Evolutionary conservation across 2,888 invertebrate species (phyloP), one percentile per base, ranked within the genome.

Genomic region (Yponomeuta malinellus): DNA sequence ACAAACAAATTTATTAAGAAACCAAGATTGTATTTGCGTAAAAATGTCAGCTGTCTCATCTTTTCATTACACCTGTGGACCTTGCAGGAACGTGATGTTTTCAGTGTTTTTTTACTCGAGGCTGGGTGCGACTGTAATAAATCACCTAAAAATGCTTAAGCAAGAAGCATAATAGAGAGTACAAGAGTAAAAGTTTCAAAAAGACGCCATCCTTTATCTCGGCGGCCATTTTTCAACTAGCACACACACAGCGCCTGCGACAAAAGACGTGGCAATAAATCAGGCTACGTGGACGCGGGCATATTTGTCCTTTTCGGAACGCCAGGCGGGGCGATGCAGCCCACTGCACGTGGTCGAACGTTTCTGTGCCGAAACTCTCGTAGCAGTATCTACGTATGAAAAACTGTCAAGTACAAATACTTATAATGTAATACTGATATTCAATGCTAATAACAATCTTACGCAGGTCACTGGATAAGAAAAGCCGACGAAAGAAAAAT

Each of bases 221-320:
- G 72, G 23, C 69, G 70, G 69, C 72, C 73, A 75, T 74, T 74
- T 76, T 73, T 75, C 74, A 75, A 73, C 74, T 75, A 74, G 73
- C 73, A 71, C 74, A 72, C 73, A 72, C 72, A n/a, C 37, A 68
- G 59, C 67, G 72, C 69, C 65, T 63, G 59, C 43, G 48, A 67
- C 66, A 70, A 43, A 72, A 69, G 72, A 69, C 65, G 48, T 43
- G 68, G 43, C 68, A 70, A 73, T 73, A 73, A 73, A 70, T 79
- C 77, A 75, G 77, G 74, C 10, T 75, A 75, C 73, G 71, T 65
- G 65, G 74, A 71, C 76, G 73, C 70, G 77, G 77, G 72, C 76
- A 78, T 70, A 74, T 76, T 71, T 80, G 76, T 74, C 72, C 78
- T 70, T 71, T 72, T 71, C 52, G 15, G 37, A 59, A 8, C 48